phyloP scores from a whole-genome alignment of 2,797 vertebrate species.

The Clarias laeviceps region DNA sequence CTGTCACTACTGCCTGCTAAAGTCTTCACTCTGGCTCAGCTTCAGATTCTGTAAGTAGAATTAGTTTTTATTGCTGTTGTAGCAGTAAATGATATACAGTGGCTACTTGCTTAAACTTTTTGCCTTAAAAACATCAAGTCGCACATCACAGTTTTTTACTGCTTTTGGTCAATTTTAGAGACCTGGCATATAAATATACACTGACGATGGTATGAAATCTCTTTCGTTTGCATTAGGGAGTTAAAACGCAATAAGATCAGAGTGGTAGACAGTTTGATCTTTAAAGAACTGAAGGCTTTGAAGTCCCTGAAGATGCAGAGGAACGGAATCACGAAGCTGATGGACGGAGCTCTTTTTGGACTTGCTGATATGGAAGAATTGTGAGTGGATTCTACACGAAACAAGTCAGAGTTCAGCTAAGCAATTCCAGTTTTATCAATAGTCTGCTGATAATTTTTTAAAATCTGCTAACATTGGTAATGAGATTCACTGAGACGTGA shows the following conservation, averaged over 20 bases:
- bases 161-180: neutral
- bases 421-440: too few relatives aligned
- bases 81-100: neutral
- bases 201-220: constrained; percentile 14
- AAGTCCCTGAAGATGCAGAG: constrained; percentile 94
- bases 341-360: constrained; percentile 98
- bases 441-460: neutral
- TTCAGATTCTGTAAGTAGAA: constrained; percentile 91
- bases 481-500: neutral
- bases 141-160: too few relatives aligned
- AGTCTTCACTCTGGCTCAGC: constrained; percentile 89
- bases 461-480: neutral
- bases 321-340: constrained; percentile 91
- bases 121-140: neutral
- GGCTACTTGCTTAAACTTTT: neutral
- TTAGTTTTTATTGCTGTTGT: neutral
- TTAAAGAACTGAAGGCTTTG: constrained; percentile 93
- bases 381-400: constrained; percentile 75
- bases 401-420: neutral
- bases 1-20: constrained; percentile 86
- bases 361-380: constrained; percentile 94
- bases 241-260: constrained; percentile 95
- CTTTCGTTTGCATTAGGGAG: constrained; percentile 76
- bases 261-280: constrained; percentile 92
- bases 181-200: neutral